These are phyloP conservation scores for Actinopyga echinites DNA, from an alignment of 53 echinoderm and acorn worm genomes.

Conservation along the genomic window DNA sequence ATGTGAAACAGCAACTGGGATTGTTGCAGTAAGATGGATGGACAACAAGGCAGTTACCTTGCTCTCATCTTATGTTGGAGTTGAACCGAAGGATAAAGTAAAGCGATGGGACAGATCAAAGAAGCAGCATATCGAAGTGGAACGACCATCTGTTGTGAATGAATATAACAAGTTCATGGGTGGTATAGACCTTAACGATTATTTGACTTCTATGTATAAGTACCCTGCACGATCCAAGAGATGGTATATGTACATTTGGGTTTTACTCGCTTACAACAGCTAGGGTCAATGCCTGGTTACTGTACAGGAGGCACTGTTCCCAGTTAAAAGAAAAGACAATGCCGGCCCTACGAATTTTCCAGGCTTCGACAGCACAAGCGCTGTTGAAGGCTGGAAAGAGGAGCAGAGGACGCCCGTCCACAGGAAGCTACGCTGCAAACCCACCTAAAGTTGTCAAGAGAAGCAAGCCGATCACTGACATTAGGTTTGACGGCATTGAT, in stretches of 20 bases:
- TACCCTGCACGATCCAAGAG: conserved; percentile 30
- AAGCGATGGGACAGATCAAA: conserved; percentile 28
- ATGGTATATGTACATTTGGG: conserved; percentile 58
- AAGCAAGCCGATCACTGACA: not conserved
- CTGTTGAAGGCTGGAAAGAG: conserved; percentile 25
- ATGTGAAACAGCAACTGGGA: conserved; percentile 4
- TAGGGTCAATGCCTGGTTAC: conserved; percentile 59
- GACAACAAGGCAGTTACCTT: conserved; percentile 63
- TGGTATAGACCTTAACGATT: conserved; percentile 43
- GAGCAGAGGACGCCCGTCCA: conserved; percentile 29
- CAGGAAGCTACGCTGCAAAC: not conserved
- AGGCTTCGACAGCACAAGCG: conserved; percentile 31
- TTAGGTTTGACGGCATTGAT: conserved; percentile 21
- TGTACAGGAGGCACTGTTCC: conserved; percentile 41
- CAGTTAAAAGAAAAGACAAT: not conserved
- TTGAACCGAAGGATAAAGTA: conserved; percentile 41
- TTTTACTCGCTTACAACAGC: conserved; percentile 45
- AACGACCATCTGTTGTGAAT: conserved; percentile 38
- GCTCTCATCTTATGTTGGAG: conserved; percentile 48
- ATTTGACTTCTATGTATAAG: conserved; percentile 29
- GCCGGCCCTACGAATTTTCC: conserved; percentile 31
- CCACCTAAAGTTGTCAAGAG: conserved; percentile 4
- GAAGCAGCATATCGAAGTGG: conserved; percentile 31
- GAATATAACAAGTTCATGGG: conserved; percentile 56
- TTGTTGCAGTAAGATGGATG: conserved; percentile 51